Evolutionary conservation across 2,797 vertebrate species (phyloP), one percentile per base, ranked within the genome.

Genomic region (Octomys mimax): DNA sequence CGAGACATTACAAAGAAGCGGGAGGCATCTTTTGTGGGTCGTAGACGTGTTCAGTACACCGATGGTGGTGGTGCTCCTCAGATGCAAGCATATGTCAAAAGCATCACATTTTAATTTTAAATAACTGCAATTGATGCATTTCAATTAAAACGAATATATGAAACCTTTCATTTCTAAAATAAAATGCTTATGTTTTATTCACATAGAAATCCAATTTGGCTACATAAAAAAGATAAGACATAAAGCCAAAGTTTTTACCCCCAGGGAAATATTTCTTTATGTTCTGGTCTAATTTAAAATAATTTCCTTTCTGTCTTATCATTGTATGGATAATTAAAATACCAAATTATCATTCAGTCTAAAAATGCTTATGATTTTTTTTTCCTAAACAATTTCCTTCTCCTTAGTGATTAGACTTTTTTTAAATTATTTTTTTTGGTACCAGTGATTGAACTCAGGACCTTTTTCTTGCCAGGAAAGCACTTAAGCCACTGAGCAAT

Each of bases 251-350:
- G 36, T 21, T 91, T 90, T 86, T 93, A 68, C 14, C 19, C 33
- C 46, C 24, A 12, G 28, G 26, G 8, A 79, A 42, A 1, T 64
- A 64, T 87, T 88, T 89, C 8, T 2, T 92, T 86, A 68, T 89
- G 1, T 78, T 92, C 52, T 94, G 85, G 6, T 46, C 33, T 88
- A 78, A 95, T 84, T 92, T 80, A 36, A 84, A 88, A 54, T 71
- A 36, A 85, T 77, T 81, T 86, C 75, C 8, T 84, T 93, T 87
- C 59, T 61, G 6, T 59, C 16, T 96, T 31, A 75, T 8, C 22
- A 77, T 3, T 66, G 11, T 57, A 66, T 3, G 79, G n/a, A 92
- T 71, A 92, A 86, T 75, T 75, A 81, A 93, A 91, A 73, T 5
- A 87, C 13, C 31, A 92, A 81, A 89, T 80, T 46, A 59, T 11